Conservation (phyloP, 23 tunicate species). For the Ascidia mentula region DNA sequence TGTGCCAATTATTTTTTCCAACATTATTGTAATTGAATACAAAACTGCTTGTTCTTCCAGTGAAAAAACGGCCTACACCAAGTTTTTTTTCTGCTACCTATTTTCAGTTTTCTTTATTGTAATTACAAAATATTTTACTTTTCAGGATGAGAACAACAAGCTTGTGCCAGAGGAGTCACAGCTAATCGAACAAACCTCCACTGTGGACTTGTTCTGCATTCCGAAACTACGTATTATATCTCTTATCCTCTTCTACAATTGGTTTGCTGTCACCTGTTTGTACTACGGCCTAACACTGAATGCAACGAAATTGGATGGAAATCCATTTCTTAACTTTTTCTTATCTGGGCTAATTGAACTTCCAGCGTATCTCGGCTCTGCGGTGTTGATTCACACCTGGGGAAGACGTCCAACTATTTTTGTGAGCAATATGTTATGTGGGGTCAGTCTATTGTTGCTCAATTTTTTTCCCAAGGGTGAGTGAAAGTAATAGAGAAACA, state of each 20-base stretch:
- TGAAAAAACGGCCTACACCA: too few relatives aligned
- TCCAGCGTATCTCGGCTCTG: constrained; percentile 69
- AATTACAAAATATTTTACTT: too few relatives aligned
- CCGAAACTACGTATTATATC: constrained; percentile 36
- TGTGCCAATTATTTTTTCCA: too few relatives aligned
- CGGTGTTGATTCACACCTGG: constrained; percentile 33
- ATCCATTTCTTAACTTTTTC: constrained; percentile 67
- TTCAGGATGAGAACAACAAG: too few relatives aligned
- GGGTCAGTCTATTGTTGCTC: constrained; percentile 48
- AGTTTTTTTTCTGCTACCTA: too few relatives aligned
- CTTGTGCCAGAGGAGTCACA: too few relatives aligned
- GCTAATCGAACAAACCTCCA: background rate
- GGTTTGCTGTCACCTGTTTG: constrained; percentile 73
- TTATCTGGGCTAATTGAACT: constrained; percentile 68
- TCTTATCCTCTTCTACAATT: constrained; percentile 49
- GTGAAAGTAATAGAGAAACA: too few relatives aligned
- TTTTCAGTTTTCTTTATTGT: too few relatives aligned
- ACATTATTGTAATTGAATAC: too few relatives aligned
- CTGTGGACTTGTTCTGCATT: constrained; percentile 34
- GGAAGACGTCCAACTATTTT: constrained; percentile 60
- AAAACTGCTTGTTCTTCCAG: too few relatives aligned
- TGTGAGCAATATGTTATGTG: constrained; percentile 41
- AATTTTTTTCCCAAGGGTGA: constrained; percentile 56
- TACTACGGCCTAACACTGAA: constrained; percentile 84
- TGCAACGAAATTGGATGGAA: constrained; percentile 26